Evolutionary conservation across 1,140 invertebrate species (phyloP).

Genomic region (Cyclargus thomasi): DNA sequence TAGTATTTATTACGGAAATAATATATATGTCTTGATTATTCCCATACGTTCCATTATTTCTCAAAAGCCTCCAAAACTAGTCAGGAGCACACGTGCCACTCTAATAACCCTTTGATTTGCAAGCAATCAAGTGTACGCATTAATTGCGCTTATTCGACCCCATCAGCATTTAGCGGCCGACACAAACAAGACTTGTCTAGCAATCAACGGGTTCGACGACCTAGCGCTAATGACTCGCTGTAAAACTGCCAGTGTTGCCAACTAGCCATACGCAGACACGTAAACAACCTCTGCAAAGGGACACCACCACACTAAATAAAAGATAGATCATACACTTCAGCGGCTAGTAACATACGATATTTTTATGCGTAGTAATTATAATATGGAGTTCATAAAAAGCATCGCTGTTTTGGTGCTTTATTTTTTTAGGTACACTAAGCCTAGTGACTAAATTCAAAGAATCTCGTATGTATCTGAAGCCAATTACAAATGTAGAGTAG

Average conservation of each 20-base stretch:
- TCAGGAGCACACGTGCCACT: conserved; percentile 14
- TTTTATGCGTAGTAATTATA: too few species aligned
- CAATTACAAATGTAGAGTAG: not conserved
- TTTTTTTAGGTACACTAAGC: too few species aligned
- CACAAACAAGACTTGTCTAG: conserved; percentile 41
- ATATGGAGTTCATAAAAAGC: too few species aligned
- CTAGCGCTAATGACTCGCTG: conserved; percentile 38
- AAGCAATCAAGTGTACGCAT: conserved; percentile 28
- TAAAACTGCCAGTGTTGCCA: conserved; percentile 32
- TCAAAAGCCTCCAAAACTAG: too few species aligned
- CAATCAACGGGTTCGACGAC: conserved; percentile 39
- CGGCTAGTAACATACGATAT: too few species aligned
- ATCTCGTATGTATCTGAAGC: too few species aligned
- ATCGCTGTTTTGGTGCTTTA: too few species aligned
- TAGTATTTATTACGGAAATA: too few species aligned
- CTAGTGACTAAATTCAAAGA: too few species aligned
- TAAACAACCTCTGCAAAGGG: not conserved
- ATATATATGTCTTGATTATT: too few species aligned
- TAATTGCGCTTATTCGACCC: conserved; percentile 32
- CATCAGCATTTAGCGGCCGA: conserved; percentile 25
- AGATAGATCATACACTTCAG: not conserved
- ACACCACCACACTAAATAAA: not conserved
- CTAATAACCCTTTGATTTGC: conserved; percentile 24
- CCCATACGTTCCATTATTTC: too few species aligned
- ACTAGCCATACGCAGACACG: not conserved